Evolutionary conservation across 2,113 vertebrate species (phyloP).

Genomic region (Amblyopsis rosae): DNA sequence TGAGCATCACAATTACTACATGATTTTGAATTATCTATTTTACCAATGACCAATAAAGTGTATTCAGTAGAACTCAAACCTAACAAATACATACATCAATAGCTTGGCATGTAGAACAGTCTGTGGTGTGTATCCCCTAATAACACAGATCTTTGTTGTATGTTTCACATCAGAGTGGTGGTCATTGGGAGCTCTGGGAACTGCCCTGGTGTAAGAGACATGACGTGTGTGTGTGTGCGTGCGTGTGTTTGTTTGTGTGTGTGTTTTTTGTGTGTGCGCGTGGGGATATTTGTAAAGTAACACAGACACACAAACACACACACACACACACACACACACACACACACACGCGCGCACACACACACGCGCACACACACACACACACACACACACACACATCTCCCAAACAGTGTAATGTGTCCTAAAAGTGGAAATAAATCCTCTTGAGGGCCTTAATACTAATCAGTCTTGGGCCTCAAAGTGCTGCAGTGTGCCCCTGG

Average conservation of each 20-base stretch:
- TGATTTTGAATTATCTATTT: no score
- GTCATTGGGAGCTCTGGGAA: background rate
- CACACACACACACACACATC: constrained; percentile 10
- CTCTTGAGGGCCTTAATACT: constrained; percentile 64
- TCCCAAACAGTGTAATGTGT: constrained; percentile 42
- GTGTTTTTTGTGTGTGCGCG: background rate
- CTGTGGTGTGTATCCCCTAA: no score
- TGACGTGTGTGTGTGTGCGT: background rate
- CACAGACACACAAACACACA: constrained; percentile 4
- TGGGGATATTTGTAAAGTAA: constrained; percentile 14
- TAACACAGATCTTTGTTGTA: no score
- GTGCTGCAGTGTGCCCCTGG: background rate
- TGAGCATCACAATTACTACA: background rate
- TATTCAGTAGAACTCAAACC: no score
- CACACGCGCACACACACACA: constrained; percentile 14
- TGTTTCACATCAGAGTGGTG: background rate
- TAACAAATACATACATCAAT: no score
- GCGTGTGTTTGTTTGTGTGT: background rate
- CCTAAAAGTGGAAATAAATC: constrained; percentile 62
- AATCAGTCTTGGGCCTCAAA: constrained; percentile 3
- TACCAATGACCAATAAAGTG: no score
- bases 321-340: constrained; percentile 19
- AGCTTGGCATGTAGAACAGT: no score
- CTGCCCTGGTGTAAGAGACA: constrained; percentile 16
- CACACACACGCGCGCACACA: constrained; percentile 7